Evolutionary conservation across 2,113 vertebrate species (phyloP).

Genomic region (Astur gentilis): DNA sequence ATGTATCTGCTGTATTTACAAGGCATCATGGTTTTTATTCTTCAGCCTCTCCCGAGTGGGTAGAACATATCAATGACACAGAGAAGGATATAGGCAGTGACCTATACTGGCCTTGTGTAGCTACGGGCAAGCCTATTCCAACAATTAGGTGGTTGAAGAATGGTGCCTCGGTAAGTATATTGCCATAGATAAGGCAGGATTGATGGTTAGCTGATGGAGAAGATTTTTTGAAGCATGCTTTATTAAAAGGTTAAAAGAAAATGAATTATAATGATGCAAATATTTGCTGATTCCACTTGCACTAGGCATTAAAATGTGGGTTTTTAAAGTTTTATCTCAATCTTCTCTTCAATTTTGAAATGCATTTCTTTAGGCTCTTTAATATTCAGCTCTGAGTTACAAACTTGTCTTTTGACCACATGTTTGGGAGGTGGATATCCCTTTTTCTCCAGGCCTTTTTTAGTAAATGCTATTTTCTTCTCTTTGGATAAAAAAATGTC

Average conservation of each 20-base stretch:
- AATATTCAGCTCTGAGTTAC: neutral
- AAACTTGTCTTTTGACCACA: neutral
- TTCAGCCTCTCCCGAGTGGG: conserved; percentile 91
- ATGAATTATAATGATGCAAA: neutral
- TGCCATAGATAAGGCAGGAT: neutral
- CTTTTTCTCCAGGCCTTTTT: neutral
- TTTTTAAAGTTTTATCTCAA: neutral
- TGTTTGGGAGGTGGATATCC: neutral
- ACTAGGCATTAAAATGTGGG: neutral
- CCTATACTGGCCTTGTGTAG: conserved; percentile 87
- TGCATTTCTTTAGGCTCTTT: neutral
- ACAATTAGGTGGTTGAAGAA: conserved; percentile 90
- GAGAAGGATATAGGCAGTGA: conserved; percentile 87
- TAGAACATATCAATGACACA: conserved; percentile 87
- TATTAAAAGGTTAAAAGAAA: neutral
- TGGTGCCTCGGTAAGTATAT: conserved; percentile 78
- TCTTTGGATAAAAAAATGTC: neutral
- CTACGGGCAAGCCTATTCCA: conserved; percentile 88
- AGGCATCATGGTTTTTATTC: neutral
- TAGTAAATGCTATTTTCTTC: neutral
- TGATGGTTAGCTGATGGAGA: neutral
- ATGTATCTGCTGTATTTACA: neutral
- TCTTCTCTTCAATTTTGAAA: neutral
- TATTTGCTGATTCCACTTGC: neutral
- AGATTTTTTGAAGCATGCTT: neutral